Base-by-base conservation (phyloP, 2,888 invertebrate genomes). In the Cryptosula pallasiana region DNA sequence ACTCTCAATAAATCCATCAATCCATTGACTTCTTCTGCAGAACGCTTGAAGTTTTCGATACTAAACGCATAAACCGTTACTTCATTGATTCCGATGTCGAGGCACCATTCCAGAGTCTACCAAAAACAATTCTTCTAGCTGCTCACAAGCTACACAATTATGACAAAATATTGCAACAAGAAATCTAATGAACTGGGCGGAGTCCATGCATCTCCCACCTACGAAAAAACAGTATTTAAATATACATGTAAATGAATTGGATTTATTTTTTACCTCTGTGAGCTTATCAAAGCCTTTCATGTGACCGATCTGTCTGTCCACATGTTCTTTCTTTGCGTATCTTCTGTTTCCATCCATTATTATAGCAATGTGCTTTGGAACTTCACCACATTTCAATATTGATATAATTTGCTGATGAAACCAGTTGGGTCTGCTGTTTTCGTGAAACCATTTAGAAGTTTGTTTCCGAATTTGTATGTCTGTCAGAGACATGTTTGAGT, bases 291-390 rank as follows among this genome's bases (percentile, higher is more conserved):
- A 87, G 27, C 87, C 87, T 74, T 81, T 81, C 36, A 84, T 76
- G 85, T 99, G 98, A 0, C 98, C 95, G 76, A 91, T 89, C 70
- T 90, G 87, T 79, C 90, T 91, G 13, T 90, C 87, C 0, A 93
- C 88, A 58, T 91, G 89, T 58, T 89, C 89, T 80, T 92, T 93
- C 76, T 89, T 90, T 0, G 98, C 98, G 86, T 90, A 99, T 72
- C 98, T 88, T 72, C 98, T 88, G 85, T 99, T 99, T 3, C 98
- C 98, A 86, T 99, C 98, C 97, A 99, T 98, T 75, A 99, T 98
- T 81, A 99, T 91, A 0, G 97, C 97, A 76, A 99, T 88, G 85
- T 99, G 99, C 75, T 89, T 88, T 0, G 98, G 98, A 73, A 97
- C 87, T 35, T 90, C 89, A 1, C 95, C 95, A 54, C 90, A 89